Percentiles rank a stretch among this genome's conserved stretches.
phyloP scores from a whole-genome alignment of 2,888 invertebrate genomes.

The Athalia rosae region DNA sequence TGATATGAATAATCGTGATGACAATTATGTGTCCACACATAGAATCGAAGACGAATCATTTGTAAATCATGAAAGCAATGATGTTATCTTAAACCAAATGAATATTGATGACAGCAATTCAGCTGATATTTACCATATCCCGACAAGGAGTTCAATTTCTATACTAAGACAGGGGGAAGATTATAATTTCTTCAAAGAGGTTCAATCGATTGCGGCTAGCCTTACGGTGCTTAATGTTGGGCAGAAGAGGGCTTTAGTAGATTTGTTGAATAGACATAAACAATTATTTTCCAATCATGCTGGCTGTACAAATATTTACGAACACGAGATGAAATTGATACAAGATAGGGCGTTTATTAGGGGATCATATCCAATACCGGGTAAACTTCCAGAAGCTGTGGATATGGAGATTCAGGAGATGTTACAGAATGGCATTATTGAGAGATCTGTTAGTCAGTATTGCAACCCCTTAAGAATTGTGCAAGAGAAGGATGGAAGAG shows the following conservation, averaged over 20 bases:
- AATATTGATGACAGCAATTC: neutral
- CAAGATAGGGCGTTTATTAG: slow-evolving; percentile 52
- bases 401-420: slow-evolving; percentile 56
- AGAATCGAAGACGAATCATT: neutral
- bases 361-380: slow-evolving; percentile 58
- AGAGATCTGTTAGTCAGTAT: slow-evolving; percentile 56
- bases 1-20: neutral
- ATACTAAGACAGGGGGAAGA: neutral
- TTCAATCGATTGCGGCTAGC: slow-evolving; percentile 24
- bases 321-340: slow-evolving; percentile 55
- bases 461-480: slow-evolving; percentile 60
- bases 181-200: slow-evolving; percentile 32
- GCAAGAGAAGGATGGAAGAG: slow-evolving; percentile 57
- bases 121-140: neutral
- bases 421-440: slow-evolving; percentile 58
- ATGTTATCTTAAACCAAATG: neutral
- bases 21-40: neutral
- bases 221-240: slow-evolving; percentile 1
- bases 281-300: slow-evolving; percentile 53
- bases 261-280: slow-evolving; percentile 25
- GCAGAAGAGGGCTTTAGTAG: neutral
- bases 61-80: neutral
- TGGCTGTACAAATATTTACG: slow-evolving; percentile 52
- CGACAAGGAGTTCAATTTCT: neutral
- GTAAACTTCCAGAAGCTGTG: slow-evolving; percentile 54